phyloP scores from a whole-genome alignment of 2,888 invertebrate genomes.

The Callosobruchus maculatus region DNA sequence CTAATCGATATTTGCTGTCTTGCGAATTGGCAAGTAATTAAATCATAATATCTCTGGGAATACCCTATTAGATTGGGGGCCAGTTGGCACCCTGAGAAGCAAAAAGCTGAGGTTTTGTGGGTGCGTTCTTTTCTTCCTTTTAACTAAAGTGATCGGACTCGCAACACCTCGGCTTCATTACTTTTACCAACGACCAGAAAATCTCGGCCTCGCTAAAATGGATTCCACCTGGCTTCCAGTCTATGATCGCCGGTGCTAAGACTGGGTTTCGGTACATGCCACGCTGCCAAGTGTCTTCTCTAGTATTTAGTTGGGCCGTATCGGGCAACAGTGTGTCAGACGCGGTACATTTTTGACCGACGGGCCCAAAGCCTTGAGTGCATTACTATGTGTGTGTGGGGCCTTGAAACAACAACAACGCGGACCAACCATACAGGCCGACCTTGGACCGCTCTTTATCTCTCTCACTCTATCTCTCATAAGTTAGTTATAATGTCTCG shows the following conservation, averaged over 20 bases:
- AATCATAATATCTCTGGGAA: too few relatives aligned
- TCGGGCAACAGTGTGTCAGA: not conserved
- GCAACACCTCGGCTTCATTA: too few relatives aligned
- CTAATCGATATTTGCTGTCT: too few relatives aligned
- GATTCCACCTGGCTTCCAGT: too few relatives aligned
- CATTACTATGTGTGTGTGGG: slow-evolving; percentile 45
- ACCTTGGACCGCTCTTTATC: slow-evolving; percentile 12
- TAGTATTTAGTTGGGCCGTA: not conserved
- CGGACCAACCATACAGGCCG: slow-evolving; percentile 47
- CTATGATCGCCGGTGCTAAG: not conserved
- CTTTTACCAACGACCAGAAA: too few relatives aligned
- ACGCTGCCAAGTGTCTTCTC: not conserved
- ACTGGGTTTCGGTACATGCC: not conserved
- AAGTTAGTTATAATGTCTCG: slow-evolving; percentile 5
- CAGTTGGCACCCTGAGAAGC: too few relatives aligned
- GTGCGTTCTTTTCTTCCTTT: too few relatives aligned
- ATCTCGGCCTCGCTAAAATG: too few relatives aligned
- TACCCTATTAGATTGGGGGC: too few relatives aligned
- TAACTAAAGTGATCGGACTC: too few relatives aligned
- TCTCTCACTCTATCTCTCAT: not conserved
- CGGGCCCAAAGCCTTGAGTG: slow-evolving; percentile 46
- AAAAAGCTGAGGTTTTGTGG: too few relatives aligned
- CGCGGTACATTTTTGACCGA: not conserved
- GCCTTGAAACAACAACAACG: slow-evolving; percentile 32
- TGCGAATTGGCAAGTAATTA: too few relatives aligned